phyloP scores from a whole-genome alignment of 2,797 vertebrate species.

The Thalassophryne amazonica region DNA sequence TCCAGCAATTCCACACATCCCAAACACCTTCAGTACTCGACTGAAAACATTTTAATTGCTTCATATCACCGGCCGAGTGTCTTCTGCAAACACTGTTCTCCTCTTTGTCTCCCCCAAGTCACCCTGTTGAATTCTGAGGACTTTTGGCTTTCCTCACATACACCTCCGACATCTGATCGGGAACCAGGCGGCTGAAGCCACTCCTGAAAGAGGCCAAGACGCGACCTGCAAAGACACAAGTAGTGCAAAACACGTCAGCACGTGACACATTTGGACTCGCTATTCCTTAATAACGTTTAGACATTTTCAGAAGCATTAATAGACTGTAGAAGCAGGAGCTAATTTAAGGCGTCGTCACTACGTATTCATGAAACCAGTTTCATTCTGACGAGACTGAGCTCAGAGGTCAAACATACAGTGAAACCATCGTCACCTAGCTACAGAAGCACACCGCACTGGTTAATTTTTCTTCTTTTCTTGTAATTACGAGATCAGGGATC shows the following conservation, averaged over 20 bases:
- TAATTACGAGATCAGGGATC: too few species aligned
- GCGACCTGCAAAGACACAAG: conserved; percentile 72
- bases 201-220: conserved; percentile 83
- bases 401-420: not conserved
- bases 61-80: not conserved
- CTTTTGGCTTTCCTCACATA: conserved; percentile 80
- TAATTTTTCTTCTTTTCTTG: too few species aligned
- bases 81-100: not conserved
- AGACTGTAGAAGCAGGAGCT: conserved; percentile 20
- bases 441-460: too few species aligned
- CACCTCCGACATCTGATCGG: conserved; percentile 77
- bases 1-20: conserved; percentile 14
- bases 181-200: conserved; percentile 79
- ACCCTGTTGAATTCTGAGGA: conserved; percentile 50
- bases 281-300: conserved; percentile 18
- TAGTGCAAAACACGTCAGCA: conserved; percentile 30
- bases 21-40: conserved; percentile 14
- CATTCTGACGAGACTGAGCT: not conserved
- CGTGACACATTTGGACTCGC: conserved; percentile 37
- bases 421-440: too few species aligned
- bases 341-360: not conserved
- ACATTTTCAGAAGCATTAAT: conserved; percentile 32
- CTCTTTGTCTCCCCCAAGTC: conserved; percentile 17
- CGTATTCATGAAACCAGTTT: not conserved
- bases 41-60: conserved; percentile 11